A percentile compares a stretch with the other conserved stretches of the same genome.
Conservation (phyloP, 2,797 vertebrate genomes). For the Artibeus jamaicensis region DNA sequence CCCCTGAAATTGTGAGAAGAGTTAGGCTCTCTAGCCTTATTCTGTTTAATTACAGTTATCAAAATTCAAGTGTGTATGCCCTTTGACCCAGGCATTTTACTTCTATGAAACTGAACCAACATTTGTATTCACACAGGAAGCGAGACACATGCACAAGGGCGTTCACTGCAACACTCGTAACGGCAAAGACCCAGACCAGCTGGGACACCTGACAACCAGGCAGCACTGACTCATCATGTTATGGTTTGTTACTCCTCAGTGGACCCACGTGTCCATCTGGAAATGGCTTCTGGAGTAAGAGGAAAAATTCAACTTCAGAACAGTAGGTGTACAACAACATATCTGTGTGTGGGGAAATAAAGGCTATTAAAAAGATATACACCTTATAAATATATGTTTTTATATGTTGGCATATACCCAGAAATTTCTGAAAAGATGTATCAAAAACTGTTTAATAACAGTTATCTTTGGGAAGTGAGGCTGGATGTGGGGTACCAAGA, state of each 20-base stretch:
- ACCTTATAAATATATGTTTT: not conserved
- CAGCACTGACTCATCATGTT: not conserved
- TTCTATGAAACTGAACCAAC: not conserved
- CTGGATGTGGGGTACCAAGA: not conserved
- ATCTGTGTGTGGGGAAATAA: not conserved
- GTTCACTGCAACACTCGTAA: not conserved
- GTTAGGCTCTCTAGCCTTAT: not conserved
- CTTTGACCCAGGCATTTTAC: too few species aligned
- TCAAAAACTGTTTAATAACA: not conserved
- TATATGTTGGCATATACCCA: not conserved
- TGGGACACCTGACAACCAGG: not conserved
- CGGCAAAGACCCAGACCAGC: not conserved
- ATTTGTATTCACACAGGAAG: not conserved
- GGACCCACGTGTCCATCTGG: not conserved
- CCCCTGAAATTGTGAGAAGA: not conserved
- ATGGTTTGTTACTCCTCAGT: not conserved
- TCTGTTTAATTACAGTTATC: not conserved
- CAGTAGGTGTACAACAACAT: not conserved
- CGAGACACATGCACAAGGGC: not conserved
- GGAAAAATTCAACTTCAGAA: not conserved
- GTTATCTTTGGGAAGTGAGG: not conserved
- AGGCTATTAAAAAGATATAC: not conserved
- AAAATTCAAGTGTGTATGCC: not conserved
- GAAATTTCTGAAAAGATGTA: not conserved
- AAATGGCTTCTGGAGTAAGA: not conserved